phyloP scores from a whole-genome alignment of 2,888 invertebrate species.

The Abrostola tripartita region DNA sequence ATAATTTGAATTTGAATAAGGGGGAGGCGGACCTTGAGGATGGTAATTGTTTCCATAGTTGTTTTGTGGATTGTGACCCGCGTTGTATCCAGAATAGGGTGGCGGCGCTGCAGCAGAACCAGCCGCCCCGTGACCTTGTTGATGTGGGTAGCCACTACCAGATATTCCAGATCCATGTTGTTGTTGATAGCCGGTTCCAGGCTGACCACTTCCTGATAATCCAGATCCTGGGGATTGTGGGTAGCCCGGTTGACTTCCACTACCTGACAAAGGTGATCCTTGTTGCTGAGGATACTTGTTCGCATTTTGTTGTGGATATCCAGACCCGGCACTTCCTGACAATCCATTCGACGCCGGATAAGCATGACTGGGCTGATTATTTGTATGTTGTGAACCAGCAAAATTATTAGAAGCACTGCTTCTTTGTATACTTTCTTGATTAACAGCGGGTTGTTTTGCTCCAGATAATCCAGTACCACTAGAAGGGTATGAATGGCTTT shows the following conservation, averaged over 20 bases:
- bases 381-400: constrained; percentile 62
- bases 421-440: constrained; percentile 77
- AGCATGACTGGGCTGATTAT: constrained; percentile 68
- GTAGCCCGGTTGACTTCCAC: constrained; percentile 53
- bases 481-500: constrained; percentile 79
- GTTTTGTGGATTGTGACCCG: constrained; percentile 49
- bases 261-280: constrained; percentile 39
- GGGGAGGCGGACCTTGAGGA: constrained; percentile 76
- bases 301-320: constrained; percentile 61
- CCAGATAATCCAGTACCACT: constrained; percentile 79
- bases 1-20: constrained; percentile 70
- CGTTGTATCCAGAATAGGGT: constrained; percentile 65
- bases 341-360: constrained; percentile 78
- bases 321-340: constrained; percentile 70
- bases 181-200: constrained; percentile 58
- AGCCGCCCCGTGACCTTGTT: constrained; percentile 61
- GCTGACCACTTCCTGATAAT: constrained; percentile 46
- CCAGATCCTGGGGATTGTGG: constrained; percentile 58
- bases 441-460: constrained; percentile 66
- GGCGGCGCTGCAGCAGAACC: constrained; percentile 67
- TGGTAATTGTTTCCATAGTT: constrained; percentile 72
- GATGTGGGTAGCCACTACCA: constrained; percentile 51
- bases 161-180: constrained; percentile 61
- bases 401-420: constrained; percentile 69
- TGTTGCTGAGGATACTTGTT: constrained; percentile 58